Evolutionary conservation across 2,113 vertebrate species (phyloP).

Genomic region (Perccottus glenii): DNA sequence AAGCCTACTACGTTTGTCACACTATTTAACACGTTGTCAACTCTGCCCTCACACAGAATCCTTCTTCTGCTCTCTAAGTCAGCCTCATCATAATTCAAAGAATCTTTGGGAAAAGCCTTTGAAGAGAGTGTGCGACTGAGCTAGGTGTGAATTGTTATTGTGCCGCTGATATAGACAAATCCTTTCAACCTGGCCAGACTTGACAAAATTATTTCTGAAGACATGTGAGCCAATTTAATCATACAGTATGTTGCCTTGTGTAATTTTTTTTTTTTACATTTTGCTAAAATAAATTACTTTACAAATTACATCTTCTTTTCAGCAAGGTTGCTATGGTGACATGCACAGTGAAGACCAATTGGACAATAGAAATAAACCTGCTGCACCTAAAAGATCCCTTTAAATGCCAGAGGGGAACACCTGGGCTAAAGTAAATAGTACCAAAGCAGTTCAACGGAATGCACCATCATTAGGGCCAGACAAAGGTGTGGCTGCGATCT

Average conservation of each 20-base stretch:
- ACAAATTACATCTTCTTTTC: conserved; percentile 46
- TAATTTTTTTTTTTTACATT: conserved; percentile 29
- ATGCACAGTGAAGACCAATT: conserved; percentile 28
- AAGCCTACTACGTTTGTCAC: not conserved
- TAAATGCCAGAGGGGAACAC: conserved; percentile 34
- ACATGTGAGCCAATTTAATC: conserved; percentile 52
- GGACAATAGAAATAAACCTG: conserved; percentile 55
- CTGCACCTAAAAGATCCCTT: conserved; percentile 37
- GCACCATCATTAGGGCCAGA: conserved; percentile 26
- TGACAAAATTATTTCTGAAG: conserved; percentile 57
- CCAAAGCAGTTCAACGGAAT: conserved; percentile 33
- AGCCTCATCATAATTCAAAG: conserved; percentile 28
- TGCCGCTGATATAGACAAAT: conserved; percentile 59
- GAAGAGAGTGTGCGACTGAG: conserved; percentile 36
- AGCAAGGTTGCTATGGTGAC: conserved; percentile 62
- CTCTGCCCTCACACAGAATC: conserved; percentile 30
- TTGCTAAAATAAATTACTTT: conserved; percentile 32
- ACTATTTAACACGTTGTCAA: conserved; percentile 1
- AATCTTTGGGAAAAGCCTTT: conserved; percentile 45
- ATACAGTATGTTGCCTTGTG: conserved; percentile 30
- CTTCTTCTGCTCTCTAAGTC: conserved; percentile 25
- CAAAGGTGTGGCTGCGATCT: not conserved
- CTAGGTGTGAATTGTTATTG: conserved; percentile 57
- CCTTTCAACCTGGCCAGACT: conserved; percentile 50
- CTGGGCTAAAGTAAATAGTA: conserved; percentile 41